Evolutionary conservation across 1,140 invertebrate species (phyloP), one percentile per base, ranked within the genome.

Genomic region (Charaxes varanes): DNA sequence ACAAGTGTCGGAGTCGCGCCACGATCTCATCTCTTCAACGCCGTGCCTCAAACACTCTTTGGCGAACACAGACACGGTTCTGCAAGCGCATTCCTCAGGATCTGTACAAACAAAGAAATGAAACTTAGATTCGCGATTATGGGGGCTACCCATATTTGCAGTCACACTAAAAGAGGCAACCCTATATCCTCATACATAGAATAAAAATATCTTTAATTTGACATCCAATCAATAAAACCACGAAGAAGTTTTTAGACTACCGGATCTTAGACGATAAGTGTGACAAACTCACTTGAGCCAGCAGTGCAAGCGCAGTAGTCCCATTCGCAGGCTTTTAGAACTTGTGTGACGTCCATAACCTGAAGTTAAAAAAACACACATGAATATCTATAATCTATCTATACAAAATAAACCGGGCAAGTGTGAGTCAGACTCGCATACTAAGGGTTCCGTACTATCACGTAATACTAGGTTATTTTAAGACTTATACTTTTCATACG

Each of bases 241-340:
- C n/a, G n/a, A n/a, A n/a, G n/a, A n/a, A n/a, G n/a, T n/a, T n/a
- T n/a, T n/a, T n/a, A n/a, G n/a, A n/a, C n/a, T n/a, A n/a, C n/a
- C n/a, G n/a, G n/a, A n/a, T n/a, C n/a, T n/a, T n/a, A n/a, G n/a
- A n/a, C n/a, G n/a, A n/a, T n/a, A n/a, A n/a, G n/a, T n/a, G n/a
- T n/a, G n/a, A n/a, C n/a, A 36, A 30, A 62, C 71, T 66, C 55
- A 84, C 79, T 73, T 11, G 60, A 33, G 14, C 58, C 67, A 1
- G 52, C 41, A 6, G 52, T 61, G 50, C 93, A 93, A n/a, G 86
- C 82, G 61, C 92, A 95, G 65, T 91, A 94, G 64, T 95, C 93
- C 79, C 88, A 90, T 43, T 88, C 84, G 60, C 94, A 96, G 2
- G 91, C 87, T 58, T 90, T 85, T 36, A 88, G 43, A 22, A 92